Percentiles rank a stretch among this genome's conserved stretches.
Evolutionary conservation across 2,888 invertebrate genomes (phyloP).

Genomic region (Biston betularia): DNA sequence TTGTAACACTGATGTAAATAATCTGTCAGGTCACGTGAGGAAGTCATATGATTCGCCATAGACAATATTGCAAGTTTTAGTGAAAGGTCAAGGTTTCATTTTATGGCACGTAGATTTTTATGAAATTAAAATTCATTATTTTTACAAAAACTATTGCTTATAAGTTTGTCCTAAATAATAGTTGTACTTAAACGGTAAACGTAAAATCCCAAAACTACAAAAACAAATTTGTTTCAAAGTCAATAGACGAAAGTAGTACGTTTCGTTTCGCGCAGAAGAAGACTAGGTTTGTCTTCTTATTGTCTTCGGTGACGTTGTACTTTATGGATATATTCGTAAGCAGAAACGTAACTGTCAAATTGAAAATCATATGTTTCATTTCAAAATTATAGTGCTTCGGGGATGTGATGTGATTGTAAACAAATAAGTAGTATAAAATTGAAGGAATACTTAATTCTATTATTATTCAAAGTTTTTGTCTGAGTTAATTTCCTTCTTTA

Average conservation of each 20-base stretch:
- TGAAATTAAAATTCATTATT: background rate
- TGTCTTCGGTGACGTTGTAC: too few species aligned
- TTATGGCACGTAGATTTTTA: background rate
- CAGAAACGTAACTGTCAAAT: conserved; percentile 25
- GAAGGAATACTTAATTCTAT: too few species aligned
- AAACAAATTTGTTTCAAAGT: background rate
- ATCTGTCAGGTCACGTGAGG: conserved; percentile 79
- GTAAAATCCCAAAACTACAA: background rate
- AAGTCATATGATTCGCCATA: conserved; percentile 83
- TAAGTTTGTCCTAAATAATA: too few species aligned
- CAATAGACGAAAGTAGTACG: background rate
- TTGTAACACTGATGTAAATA: conserved; percentile 67
- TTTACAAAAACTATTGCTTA: too few species aligned
- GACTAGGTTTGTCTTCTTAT: too few species aligned
- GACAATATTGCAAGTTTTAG: conserved; percentile 58
- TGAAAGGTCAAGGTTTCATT: conserved; percentile 60
- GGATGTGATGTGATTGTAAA: background rate
- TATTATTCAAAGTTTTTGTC: too few species aligned
- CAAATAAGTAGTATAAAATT: background rate
- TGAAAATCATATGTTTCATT: background rate
- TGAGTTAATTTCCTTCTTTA: too few species aligned
- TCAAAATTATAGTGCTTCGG: background rate
- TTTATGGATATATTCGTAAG: background rate
- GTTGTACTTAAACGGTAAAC: too few species aligned
- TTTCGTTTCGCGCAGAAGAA: conserved; percentile 1